Conservation (phyloP, 2,797 vertebrate species). For the Sebastes alutus region DNA sequence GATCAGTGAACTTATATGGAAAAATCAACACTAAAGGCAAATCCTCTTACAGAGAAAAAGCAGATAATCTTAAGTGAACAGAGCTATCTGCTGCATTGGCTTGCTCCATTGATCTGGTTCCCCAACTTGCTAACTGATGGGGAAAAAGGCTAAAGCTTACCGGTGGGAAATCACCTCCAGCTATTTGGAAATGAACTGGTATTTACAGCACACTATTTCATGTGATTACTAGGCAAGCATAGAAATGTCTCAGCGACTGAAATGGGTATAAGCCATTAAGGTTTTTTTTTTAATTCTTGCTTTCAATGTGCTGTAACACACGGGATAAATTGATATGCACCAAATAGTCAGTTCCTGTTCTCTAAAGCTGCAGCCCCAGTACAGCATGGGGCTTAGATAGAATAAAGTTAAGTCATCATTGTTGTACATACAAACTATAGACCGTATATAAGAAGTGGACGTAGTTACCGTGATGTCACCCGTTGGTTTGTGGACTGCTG, state of each 20-base stretch:
- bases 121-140: conserved; percentile 43
- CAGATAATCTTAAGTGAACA: conserved; percentile 20
- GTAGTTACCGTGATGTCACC: too few species aligned
- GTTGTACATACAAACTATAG: conserved; percentile 42
- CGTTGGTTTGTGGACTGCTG: too few species aligned
- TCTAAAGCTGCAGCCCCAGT: conserved; percentile 8
- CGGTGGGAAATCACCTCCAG: conserved; percentile 42
- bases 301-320: conserved; percentile 1
- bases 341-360: conserved; percentile 21
- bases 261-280: conserved; percentile 33
- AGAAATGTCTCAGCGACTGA: conserved; percentile 36
- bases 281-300: conserved; percentile 27
- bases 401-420: conserved; percentile 46
- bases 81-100: conserved; percentile 23
- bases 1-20: conserved; percentile 20
- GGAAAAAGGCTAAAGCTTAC: conserved; percentile 42
- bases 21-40: conserved; percentile 9
- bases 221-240: conserved; percentile 35
- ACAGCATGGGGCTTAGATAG: conserved; percentile 20
- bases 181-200: conserved; percentile 38
- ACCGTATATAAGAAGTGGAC: too few species aligned
- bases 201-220: conserved; percentile 38
- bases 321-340: conserved; percentile 16
- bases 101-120: conserved; percentile 65
- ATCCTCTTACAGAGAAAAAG: conserved; percentile 19